A percentile compares a stretch with the other conserved stretches of the same genome.
Evolutionary conservation across 2,888 invertebrate genomes (phyloP).

Genomic region (Caenorhabditis sp.): DNA sequence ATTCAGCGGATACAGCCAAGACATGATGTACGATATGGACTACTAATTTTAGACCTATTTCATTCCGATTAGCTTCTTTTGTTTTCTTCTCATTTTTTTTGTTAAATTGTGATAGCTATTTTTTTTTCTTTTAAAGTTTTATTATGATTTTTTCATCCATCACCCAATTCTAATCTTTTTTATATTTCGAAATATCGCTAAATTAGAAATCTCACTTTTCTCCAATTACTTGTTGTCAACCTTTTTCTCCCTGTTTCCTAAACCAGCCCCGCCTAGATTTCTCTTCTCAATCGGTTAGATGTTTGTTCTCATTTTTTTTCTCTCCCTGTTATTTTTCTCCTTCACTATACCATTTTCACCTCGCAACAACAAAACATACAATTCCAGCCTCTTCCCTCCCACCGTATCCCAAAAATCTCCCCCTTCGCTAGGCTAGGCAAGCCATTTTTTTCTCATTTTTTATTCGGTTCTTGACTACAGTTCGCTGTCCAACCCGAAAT

Average conservation of each 20-base stretch:
- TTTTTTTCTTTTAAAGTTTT: background rate
- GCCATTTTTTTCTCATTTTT: constrained; percentile 7
- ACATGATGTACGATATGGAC: constrained; percentile 53
- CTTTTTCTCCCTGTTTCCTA: background rate
- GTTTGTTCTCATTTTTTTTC: constrained; percentile 15
- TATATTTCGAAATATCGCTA: background rate
- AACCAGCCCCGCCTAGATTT: background rate
- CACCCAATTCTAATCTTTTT: background rate
- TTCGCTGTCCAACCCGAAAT: background rate
- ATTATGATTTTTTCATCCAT: constrained; percentile 2
- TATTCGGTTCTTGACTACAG: background rate
- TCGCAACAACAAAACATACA: background rate
- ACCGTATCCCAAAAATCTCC: background rate
- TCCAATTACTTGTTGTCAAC: background rate
- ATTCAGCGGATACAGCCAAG: constrained; percentile 22
- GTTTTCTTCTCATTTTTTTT: background rate
- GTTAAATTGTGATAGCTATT: constrained; percentile 39
- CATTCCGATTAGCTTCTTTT: constrained; percentile 6
- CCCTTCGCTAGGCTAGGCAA: background rate
- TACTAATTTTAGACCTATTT: constrained; percentile 11
- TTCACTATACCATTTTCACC: background rate
- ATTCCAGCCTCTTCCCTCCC: background rate
- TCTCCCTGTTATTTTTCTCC: background rate
- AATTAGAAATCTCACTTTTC: constrained; percentile 2
- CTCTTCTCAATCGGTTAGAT: constrained; percentile 19